phyloP scores from a whole-genome alignment of 2,113 vertebrate species.

The Anarhynchus alexandrinus region DNA sequence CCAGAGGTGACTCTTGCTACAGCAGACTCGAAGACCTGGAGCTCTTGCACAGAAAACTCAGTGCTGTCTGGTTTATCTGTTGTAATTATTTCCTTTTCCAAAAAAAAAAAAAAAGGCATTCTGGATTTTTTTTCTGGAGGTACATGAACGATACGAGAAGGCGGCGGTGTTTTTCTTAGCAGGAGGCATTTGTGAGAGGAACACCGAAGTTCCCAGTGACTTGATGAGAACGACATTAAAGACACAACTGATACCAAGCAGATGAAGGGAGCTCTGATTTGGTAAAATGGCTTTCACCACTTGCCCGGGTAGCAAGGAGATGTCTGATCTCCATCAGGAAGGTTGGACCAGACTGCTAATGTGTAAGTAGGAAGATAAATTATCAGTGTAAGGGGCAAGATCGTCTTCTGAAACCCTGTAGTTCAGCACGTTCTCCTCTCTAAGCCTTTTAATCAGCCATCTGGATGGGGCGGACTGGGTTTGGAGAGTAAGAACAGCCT shows the following conservation, averaged over 20 bases:
- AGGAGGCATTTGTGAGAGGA: not conserved
- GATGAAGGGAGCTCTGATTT: not conserved
- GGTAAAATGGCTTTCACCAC: not conserved
- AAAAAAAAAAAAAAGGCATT: not conserved
- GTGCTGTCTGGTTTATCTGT: not conserved
- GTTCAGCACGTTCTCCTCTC: not conserved
- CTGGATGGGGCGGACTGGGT: not conserved
- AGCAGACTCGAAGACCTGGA: not conserved
- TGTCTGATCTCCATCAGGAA: not conserved
- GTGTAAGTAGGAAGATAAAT: not conserved
- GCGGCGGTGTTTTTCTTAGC: rapidly evolving
- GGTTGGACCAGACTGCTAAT: not conserved
- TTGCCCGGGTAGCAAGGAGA: not conserved
- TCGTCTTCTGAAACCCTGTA: not conserved
- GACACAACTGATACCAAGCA: not conserved
- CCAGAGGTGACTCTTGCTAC: not conserved
- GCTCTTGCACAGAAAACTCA: not conserved
- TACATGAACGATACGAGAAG: not conserved
- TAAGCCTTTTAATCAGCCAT: not conserved
- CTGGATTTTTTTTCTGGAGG: not conserved
- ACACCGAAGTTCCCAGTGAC: not conserved
- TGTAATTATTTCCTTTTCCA: not conserved
- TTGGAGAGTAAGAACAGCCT: not conserved
- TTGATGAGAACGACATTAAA: not conserved
- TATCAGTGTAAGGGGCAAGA: not conserved